phyloP scores from a whole-genome alignment of 2,113 vertebrate genomes.

The Eptatretus burgeri region DNA sequence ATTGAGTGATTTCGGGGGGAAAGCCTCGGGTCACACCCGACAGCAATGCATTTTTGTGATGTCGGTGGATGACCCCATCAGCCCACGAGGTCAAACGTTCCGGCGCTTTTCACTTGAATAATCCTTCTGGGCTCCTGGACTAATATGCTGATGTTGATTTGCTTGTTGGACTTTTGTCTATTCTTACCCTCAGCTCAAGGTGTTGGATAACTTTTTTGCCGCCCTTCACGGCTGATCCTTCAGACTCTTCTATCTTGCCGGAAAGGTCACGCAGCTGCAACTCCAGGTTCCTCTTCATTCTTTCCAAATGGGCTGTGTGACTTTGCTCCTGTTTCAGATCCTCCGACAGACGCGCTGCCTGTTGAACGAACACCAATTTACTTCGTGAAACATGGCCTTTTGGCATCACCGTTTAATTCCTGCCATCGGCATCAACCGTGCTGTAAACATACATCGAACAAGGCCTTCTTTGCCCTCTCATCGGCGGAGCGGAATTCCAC shows the following conservation, averaged over 20 bases:
- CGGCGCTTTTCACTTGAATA: too few relatives aligned
- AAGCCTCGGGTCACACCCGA: too few relatives aligned
- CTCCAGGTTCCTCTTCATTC: conserved; percentile 29
- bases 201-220: conserved; percentile 19
- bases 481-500: conserved; percentile 19
- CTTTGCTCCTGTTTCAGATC: conserved; percentile 26
- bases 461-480: conserved; percentile 22
- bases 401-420: too few relatives aligned
- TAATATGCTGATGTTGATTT: too few relatives aligned
- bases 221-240: conserved; percentile 21
- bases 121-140: too few relatives aligned
- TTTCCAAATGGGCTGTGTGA: conserved; percentile 26
- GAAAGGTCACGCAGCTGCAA: conserved; percentile 22
- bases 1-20: too few relatives aligned
- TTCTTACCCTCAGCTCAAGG: conserved; percentile 20
- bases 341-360: conserved; percentile 25
- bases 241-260: conserved; percentile 22
- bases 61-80: too few relatives aligned
- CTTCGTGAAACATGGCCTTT: too few relatives aligned
- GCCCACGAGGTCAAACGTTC: too few relatives aligned
- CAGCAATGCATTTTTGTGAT: too few relatives aligned
- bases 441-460: conserved; percentile 15
- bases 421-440: too few relatives aligned
- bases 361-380: too few relatives aligned
- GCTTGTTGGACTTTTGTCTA: background rate